Conservation (phyloP, 2,797 vertebrate genomes). For the Carapus acus region DNA sequence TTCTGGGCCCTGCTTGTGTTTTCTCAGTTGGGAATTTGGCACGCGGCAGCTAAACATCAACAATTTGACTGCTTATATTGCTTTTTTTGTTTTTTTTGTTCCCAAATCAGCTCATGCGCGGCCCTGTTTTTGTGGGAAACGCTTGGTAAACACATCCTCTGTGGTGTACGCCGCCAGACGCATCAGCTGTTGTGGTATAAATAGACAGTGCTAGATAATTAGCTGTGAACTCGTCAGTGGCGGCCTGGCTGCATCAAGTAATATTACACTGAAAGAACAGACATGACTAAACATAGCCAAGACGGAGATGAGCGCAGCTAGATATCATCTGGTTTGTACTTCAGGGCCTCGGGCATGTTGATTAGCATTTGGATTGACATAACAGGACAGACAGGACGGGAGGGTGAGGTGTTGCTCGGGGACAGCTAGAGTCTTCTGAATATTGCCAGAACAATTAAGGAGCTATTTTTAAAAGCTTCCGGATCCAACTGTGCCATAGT, state of each 20-base stretch:
- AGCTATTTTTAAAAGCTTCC: slow-evolving; percentile 21
- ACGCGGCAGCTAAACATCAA: slow-evolving; percentile 29
- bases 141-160: slow-evolving; percentile 54
- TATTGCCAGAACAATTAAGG: slow-evolving; percentile 5
- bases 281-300: slow-evolving; percentile 42
- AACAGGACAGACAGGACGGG: slow-evolving; percentile 17
- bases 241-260: slow-evolving; percentile 53
- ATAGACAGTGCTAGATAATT: slow-evolving; percentile 65
- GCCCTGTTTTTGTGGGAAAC: slow-evolving; percentile 27
- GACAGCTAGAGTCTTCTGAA: slow-evolving; percentile 5
- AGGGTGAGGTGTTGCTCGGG: too few species aligned
- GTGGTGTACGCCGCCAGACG: slow-evolving; percentile 51
- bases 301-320: slow-evolving; percentile 14
- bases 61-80: slow-evolving; percentile 32
- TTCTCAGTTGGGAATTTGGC: slow-evolving; percentile 38
- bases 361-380: slow-evolving; percentile 12
- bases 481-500: background rate
- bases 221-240: slow-evolving; percentile 49
- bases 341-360: slow-evolving; percentile 12
- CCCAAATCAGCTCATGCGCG: background rate
- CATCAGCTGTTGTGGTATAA: slow-evolving; percentile 57
- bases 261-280: slow-evolving; percentile 53
- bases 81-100: too few species aligned
- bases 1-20: slow-evolving; percentile 29
- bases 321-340: slow-evolving; percentile 35